Conservation (phyloP, 2,113 vertebrate genomes). For the Eclectus roratus region DNA sequence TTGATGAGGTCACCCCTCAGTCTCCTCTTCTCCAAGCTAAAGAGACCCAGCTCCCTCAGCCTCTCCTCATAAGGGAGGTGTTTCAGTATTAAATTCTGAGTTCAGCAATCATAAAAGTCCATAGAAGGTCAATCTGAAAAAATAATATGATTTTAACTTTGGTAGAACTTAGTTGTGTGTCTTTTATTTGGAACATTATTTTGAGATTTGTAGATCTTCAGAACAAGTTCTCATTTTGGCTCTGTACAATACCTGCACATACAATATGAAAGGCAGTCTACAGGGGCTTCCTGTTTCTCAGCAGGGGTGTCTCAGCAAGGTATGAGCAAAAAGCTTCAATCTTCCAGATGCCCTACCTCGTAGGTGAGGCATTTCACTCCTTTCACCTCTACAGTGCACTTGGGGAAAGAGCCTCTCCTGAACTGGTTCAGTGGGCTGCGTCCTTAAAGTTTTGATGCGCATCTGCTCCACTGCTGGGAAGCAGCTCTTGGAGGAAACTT, state of each 20-base stretch:
- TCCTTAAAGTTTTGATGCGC: neutral
- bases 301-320: neutral
- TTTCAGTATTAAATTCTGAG: neutral
- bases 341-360: neutral
- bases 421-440: neutral
- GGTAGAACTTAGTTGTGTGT: neutral
- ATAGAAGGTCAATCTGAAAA: neutral
- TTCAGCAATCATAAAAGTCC: neutral
- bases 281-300: neutral
- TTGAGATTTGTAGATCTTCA: neutral
- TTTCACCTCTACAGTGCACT: neutral
- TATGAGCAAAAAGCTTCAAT: neutral
- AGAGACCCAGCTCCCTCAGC: too few relatives aligned
- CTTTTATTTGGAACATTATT: neutral
- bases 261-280: neutral
- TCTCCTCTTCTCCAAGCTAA: too few relatives aligned
- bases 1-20: too few relatives aligned
- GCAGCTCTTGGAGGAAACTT: neutral
- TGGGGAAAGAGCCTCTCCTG: neutral
- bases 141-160: neutral
- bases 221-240: neutral
- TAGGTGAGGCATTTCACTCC: neutral
- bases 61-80: neutral
- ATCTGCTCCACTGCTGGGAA: neutral
- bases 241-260: neutral